These are phyloP conservation scores for Muscidifurax raptorellus DNA, from an alignment of 1,140 invertebrate species.

Conservation along the genomic window DNA sequence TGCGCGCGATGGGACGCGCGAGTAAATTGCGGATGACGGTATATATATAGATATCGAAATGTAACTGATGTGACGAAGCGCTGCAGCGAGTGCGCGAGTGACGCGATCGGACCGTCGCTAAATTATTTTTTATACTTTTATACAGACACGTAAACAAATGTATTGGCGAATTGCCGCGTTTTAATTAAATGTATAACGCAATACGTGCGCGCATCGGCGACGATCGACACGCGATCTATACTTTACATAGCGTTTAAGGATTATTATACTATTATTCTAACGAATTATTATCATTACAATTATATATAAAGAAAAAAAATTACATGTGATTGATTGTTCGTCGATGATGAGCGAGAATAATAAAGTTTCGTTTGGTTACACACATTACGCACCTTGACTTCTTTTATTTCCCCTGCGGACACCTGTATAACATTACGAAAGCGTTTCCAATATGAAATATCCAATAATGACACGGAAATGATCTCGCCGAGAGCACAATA, in stretches of 20 bases:
- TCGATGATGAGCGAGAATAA: slow-evolving; percentile 45
- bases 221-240: slow-evolving; percentile 22
- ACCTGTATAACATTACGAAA: no score
- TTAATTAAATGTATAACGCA: slow-evolving; percentile 17
- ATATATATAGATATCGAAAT: background rate
- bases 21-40: no score
- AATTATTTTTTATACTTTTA: slow-evolving; percentile 68
- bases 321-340: slow-evolving; percentile 24
- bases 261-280: background rate
- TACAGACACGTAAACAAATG: slow-evolving; percentile 46
- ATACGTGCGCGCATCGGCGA: slow-evolving; percentile 33
- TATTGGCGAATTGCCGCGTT: slow-evolving; percentile 9
- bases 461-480: no score
- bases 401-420: background rate
- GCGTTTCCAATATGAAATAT: no score
- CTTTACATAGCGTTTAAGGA: background rate
- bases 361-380: slow-evolving; percentile 39
- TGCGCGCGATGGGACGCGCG: no score
- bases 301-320: background rate
- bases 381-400: background rate
- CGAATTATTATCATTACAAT: slow-evolving; percentile 16
- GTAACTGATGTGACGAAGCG: background rate
- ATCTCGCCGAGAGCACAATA: no score
- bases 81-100: slow-evolving; percentile 11
- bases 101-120: slow-evolving; percentile 51